Evolutionary conservation across 2,113 vertebrate genomes (phyloP), one percentile per base, ranked within the genome.

Genomic region (Sceloporus undulatus): DNA sequence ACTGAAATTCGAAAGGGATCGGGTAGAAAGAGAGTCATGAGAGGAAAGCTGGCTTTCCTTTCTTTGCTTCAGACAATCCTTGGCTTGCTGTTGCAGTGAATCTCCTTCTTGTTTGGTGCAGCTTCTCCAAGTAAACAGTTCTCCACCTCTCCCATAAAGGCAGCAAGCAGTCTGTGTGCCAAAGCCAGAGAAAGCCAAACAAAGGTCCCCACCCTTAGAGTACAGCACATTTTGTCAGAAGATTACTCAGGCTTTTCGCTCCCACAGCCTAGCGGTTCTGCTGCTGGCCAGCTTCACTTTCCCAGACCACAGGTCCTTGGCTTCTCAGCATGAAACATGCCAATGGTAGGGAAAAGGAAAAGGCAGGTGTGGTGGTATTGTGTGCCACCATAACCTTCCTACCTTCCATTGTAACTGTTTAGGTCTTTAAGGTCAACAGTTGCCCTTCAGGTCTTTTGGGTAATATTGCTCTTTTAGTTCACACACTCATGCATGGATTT

Each of bases 191-290:
- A 91, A 95, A 95, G 91, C 48, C 94, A 96, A 96, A 96, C 92
- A 96, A 79, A 9, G 85, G 92, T 91, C 94, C 91, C 93, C 94
- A 90, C 95, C 95, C 93, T 94, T 93, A 0, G 90, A 94, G 52
- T 89, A 92, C 95, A 95, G 90, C 4, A 9, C 52, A 9, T 13
- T 65, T 73, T 79, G 90, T 81, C 18, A 1, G 89, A 59, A 71
- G 90, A 75, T 48, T 70, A 87, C 91, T 77, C 79, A 0, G 91
- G 29, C 18, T 90, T 83, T 82, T 77, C 65, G 59, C 65, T 90
- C 85, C 48, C 88, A 78, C 85, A 86, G 74, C 66, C 68, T 59
- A 89, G 68, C 79, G 42, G 42, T 29, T 3, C 23, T 77, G 27
- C 56, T 92, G 25, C 70, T 70, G 52, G 84, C 66, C n/a, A 79